These are phyloP conservation scores for Luehdorfia chinensis DNA, from an alignment of 1,140 invertebrate species.

Conservation along the genomic window DNA sequence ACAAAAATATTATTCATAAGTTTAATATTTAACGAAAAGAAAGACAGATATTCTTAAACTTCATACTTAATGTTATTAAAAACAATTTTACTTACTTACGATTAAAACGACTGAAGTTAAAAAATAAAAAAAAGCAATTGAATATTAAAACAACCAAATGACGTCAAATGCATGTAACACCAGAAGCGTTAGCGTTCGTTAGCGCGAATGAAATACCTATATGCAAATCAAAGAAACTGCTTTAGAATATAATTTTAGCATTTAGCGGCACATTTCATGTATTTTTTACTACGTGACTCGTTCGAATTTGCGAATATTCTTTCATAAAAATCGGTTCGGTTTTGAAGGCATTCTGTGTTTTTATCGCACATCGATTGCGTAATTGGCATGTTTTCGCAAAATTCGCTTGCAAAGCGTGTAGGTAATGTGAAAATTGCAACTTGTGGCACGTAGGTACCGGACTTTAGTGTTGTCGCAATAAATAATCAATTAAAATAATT, in stretches of 20 bases:
- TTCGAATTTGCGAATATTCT: conserved; percentile 12
- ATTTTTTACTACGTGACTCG: conserved; percentile 12
- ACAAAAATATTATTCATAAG: too few species aligned
- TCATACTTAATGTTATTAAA: too few species aligned
- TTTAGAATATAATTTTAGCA: conserved; percentile 2
- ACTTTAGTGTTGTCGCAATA: conserved; percentile 1
- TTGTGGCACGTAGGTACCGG: background rate
- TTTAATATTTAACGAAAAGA: too few species aligned
- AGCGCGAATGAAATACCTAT: too few species aligned
- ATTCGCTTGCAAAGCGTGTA: conserved; percentile 3
- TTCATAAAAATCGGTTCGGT: conserved; percentile 15
- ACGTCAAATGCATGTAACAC: too few species aligned
- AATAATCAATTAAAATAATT: background rate
- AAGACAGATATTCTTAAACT: too few species aligned
- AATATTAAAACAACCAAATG: too few species aligned
- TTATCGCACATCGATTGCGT: conserved; percentile 13
- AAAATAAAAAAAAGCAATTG: too few species aligned
- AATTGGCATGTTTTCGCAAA: conserved; percentile 16
- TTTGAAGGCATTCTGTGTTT: conserved; percentile 12
- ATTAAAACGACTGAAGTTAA: too few species aligned
- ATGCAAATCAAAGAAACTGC: conserved; percentile 7
- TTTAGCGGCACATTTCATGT: background rate
- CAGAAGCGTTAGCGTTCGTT: too few species aligned
- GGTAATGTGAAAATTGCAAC: background rate
- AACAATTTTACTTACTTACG: too few species aligned